Percentiles rank a stretch among this genome's conserved stretches.
These are phyloP conservation scores for Enteromius treurensis DNA, from an alignment of 2,797 vertebrate species.

Conservation along the genomic window DNA sequence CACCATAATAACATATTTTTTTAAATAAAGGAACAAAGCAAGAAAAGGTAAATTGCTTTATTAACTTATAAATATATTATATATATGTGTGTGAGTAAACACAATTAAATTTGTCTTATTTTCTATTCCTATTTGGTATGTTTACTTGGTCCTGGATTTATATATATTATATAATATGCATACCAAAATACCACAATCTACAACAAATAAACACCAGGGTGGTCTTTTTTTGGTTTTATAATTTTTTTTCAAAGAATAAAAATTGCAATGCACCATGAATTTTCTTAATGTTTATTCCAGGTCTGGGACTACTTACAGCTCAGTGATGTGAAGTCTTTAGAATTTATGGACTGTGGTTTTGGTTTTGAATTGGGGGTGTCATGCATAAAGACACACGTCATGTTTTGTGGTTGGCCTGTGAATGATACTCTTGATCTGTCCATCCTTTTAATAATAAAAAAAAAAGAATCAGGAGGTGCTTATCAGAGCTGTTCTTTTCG, in stretches of 20 bases:
- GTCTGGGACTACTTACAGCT: conserved; percentile 44
- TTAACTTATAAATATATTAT: background rate
- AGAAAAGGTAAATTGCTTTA: background rate
- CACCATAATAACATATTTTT: background rate
- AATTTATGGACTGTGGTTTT: conserved; percentile 59
- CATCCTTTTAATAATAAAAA: conserved; percentile 52
- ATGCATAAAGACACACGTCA: conserved; percentile 58
- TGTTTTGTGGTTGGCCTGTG: conserved; percentile 54
- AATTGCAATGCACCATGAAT: conserved; percentile 36
- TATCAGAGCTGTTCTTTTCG: conserved; percentile 57
- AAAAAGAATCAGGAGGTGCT: conserved; percentile 52
- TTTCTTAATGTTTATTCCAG: conserved; percentile 47
- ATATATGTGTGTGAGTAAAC: too few species aligned
- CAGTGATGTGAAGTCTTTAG: conserved; percentile 48
- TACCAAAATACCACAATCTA: background rate
- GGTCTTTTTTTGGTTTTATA: conserved; percentile 21
- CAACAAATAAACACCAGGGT: conserved; percentile 34
- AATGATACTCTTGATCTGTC: conserved; percentile 58
- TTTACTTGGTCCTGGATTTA: background rate
- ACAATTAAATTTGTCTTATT: background rate
- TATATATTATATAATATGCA: background rate
- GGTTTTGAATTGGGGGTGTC: conserved; percentile 56
- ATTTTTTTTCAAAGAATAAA: conserved; percentile 2
- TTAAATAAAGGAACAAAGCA: background rate
- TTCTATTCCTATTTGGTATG: background rate